phyloP scores from a whole-genome alignment of 2,888 invertebrate species.

The Acleris holmiana region DNA sequence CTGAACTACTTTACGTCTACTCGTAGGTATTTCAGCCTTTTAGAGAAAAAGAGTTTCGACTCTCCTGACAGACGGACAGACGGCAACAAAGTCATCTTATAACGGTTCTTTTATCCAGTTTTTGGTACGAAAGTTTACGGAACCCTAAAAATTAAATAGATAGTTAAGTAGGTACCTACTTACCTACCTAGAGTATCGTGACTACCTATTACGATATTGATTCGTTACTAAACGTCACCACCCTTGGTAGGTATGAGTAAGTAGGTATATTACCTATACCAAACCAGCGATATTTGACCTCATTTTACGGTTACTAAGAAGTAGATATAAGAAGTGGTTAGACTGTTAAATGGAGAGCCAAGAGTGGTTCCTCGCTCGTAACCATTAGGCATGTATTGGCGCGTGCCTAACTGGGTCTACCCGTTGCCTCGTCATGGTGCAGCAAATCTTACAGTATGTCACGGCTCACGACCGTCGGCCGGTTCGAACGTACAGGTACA shows the following conservation, averaged over 20 bases:
- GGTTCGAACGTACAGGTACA: slow-evolving; percentile 5
- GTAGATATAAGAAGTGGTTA: slow-evolving; percentile 9
- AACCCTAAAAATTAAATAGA: background rate
- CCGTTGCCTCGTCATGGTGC: slow-evolving; percentile 54
- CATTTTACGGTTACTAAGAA: background rate
- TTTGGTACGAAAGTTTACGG: background rate
- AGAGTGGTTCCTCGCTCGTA: slow-evolving; percentile 26
- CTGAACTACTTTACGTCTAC: too few species aligned
- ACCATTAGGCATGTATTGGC: slow-evolving; percentile 42
- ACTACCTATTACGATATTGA: background rate
- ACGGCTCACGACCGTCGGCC: slow-evolving; percentile 30
- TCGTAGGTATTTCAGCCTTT: too few species aligned
- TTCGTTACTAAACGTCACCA: too few species aligned
- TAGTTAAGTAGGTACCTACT: too few species aligned
- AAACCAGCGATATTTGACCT: background rate
- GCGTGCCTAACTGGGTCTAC: slow-evolving; percentile 59
- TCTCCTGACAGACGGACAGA: too few species aligned
- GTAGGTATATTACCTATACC: too few species aligned
- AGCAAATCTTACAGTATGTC: slow-evolving; percentile 42
- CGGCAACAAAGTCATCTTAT: too few species aligned
- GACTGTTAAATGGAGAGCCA: slow-evolving; percentile 32
- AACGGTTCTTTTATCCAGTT: too few species aligned
- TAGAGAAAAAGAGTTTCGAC: too few species aligned
- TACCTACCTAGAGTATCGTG: too few species aligned
- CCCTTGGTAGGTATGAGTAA: background rate